Conservation (phyloP, 2,113 vertebrate species). For the Austrofundulus limnaeus region DNA sequence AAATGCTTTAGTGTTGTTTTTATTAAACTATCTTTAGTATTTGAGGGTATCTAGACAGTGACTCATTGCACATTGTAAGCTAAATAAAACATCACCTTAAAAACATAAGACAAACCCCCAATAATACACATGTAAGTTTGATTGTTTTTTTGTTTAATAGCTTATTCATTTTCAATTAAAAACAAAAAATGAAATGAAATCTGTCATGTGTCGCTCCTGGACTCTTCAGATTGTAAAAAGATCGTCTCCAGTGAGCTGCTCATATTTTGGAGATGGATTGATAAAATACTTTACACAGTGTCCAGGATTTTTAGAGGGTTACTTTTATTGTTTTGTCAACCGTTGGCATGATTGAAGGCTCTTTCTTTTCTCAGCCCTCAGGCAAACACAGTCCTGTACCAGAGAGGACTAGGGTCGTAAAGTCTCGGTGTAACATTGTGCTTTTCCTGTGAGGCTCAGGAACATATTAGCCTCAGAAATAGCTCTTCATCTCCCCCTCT, state of each 20-base stretch:
- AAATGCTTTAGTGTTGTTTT: too few relatives aligned
- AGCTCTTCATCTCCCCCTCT: conserved; percentile 35
- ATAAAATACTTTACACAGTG: conserved; percentile 6
- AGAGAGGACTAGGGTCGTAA: conserved; percentile 30
- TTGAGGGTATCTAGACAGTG: too few relatives aligned
- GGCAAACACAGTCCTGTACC: conserved; percentile 20
- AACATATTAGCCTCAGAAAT: conserved; percentile 39
- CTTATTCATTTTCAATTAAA: too few relatives aligned
- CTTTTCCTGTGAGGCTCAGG: conserved; percentile 28
- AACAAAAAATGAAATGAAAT: too few relatives aligned
- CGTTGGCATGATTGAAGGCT: conserved; percentile 5
- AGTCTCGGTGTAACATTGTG: conserved; percentile 9
- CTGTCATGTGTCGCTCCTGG: background rate
- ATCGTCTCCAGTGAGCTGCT: background rate
- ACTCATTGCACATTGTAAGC: too few relatives aligned
- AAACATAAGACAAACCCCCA: too few relatives aligned
- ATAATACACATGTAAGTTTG: too few relatives aligned
- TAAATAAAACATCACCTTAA: too few relatives aligned
- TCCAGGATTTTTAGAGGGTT: background rate
- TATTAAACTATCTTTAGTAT: too few relatives aligned
- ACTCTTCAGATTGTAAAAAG: background rate
- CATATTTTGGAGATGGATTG: background rate
- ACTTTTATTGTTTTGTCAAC: conserved; percentile 3
- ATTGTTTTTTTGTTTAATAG: too few relatives aligned
- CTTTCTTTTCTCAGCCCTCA: background rate